Percentiles rank a stretch among this genome's conserved stretches.
Evolutionary conservation across 2,797 vertebrate genomes (phyloP).

Genomic region (Muscicapa striata): DNA sequence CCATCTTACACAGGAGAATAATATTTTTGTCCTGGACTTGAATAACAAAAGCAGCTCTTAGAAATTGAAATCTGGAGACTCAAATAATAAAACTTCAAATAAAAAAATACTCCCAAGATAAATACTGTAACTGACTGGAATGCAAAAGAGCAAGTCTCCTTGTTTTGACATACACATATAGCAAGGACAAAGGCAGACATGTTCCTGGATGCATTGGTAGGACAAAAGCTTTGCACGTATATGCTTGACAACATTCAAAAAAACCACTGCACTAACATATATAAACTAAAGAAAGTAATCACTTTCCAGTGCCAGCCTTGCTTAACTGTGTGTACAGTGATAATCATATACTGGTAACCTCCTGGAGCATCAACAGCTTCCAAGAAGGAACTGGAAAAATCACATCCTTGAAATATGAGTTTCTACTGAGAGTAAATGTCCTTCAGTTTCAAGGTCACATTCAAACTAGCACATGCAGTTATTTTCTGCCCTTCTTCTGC

Average conservation of each 20-base stretch:
- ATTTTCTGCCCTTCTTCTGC: neutral
- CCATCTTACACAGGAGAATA: neutral
- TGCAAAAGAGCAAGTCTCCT: neutral
- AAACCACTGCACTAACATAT: neutral
- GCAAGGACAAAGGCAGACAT: neutral
- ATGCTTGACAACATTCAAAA: rapidly evolving
- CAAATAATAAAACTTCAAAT: neutral
- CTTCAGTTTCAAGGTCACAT: neutral
- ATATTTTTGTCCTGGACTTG: neutral
- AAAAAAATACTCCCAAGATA: neutral
- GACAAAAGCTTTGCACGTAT: neutral
- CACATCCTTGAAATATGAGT: neutral
- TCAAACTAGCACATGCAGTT: neutral
- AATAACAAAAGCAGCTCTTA: neutral
- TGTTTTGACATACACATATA: neutral
- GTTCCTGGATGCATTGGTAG: neutral
- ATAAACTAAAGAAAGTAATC: neutral
- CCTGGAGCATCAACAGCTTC: neutral
- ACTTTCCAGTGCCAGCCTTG: neutral
- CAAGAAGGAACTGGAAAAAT: neutral
- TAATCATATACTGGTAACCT: neutral
- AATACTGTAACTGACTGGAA: neutral
- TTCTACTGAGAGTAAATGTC: neutral
- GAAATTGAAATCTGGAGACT: neutral
- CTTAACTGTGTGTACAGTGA: neutral